phyloP scores from a whole-genome alignment of 2,113 vertebrate genomes.

The Cottus gobio region DNA sequence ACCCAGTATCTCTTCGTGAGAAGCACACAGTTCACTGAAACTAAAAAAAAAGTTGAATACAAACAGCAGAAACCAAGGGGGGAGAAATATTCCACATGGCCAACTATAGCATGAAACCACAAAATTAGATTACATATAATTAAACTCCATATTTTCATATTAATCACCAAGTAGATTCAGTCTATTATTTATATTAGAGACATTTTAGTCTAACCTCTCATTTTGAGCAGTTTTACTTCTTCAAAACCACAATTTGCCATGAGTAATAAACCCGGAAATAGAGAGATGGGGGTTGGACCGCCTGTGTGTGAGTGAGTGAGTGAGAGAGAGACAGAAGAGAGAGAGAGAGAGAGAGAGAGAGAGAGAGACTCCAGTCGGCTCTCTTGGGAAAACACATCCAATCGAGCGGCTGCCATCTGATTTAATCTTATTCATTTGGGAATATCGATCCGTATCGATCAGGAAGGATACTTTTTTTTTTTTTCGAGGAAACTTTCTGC shows the following conservation, averaged over 20 bases:
- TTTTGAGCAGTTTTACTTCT: conserved; percentile 30
- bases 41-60: conserved; percentile 3
- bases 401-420: conserved; percentile 8
- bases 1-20: conserved; percentile 44
- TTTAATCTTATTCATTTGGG: not conserved
- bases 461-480: not conserved
- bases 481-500: conserved; percentile 4
- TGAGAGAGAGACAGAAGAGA: not conserved
- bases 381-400: conserved; percentile 35
- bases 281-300: conserved; percentile 47
- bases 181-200: not conserved
- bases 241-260: conserved; percentile 44
- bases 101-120: not conserved
- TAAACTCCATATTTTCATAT: not conserved
- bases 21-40: conserved; percentile 11
- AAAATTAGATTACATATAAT: not conserved
- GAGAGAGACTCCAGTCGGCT: conserved; percentile 20
- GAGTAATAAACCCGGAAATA: conserved; percentile 80
- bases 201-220: conserved; percentile 2
- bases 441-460: not conserved
- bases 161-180: not conserved
- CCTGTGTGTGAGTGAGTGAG: not conserved
- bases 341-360: too few species aligned
- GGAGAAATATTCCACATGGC: not conserved
- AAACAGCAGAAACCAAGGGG: conserved; percentile 3